Base-by-base conservation (phyloP, 2,888 invertebrate species). In the Habroteleia sp. region DNA sequence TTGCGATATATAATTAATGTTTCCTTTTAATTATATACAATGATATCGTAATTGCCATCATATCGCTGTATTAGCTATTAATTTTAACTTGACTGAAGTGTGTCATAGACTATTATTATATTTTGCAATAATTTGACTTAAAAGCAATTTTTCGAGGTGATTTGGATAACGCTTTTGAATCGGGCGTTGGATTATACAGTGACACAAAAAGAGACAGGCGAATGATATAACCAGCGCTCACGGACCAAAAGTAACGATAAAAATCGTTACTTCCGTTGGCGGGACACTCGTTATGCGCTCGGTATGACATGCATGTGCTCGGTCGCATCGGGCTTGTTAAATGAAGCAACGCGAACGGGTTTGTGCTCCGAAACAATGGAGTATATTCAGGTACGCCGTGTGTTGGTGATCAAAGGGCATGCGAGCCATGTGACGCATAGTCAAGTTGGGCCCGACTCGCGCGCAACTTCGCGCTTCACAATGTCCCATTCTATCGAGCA, bases 351-450 rank as follows among this genome's bases (percentile, higher is more conserved):
- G 62, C 66, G 42, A 77, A 73, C 77, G 78, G 77, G 79, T 75
- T 79, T 80, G 78, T 74, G 78, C 58, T 65, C 81, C 79, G 79
- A 81, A 83, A 83, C 83, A 83, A 83, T 83, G 79, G 79, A 74
- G 80, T 77, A n/a, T n/a, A 81, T 80, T 77, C 76, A 74, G 42
- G 39, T 58, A 56, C 76, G 75, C 75, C 60, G 39, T 71, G 80
- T 80, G 75, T 79, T 79, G 74, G 76, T 80, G 79, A 78, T 72
- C 76, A 75, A 77, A 78, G 74, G 77, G 63, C 74, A 76, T 79
- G 80, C 39, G 66, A 39, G 78, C 56, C 73, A 74, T 80, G 80
- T 54, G 65, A 69, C 37, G 74, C 75, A 74, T 69, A 52, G 75
- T 29, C 58, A 71, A 71, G 65, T 52, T 46, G 65, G 69, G 74